These are phyloP conservation scores for Drosophila meridionalis DNA, from an alignment of 2,888 invertebrate species.

Conservation along the genomic window DNA sequence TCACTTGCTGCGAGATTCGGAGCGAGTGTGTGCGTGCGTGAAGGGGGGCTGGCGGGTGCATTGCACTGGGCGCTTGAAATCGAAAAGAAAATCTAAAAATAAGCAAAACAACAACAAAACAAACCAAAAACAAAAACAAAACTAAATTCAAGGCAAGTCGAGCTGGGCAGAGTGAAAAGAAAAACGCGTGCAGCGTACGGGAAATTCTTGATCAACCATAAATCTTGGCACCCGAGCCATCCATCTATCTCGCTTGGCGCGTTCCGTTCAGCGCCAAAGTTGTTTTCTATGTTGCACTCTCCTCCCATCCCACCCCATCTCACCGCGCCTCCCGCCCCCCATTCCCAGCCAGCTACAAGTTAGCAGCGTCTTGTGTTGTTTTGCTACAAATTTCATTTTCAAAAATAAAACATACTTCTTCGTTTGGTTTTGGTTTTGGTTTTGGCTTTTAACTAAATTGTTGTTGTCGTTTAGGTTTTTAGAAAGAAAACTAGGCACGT, in stretches of 20 bases:
- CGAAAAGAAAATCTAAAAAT: constrained; percentile 75
- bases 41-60: constrained; percentile 27
- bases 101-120: constrained; percentile 42
- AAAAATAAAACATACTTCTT: constrained; percentile 67
- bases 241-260: constrained; percentile 82
- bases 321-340: background rate
- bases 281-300: constrained; percentile 62
- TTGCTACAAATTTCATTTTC: constrained; percentile 61
- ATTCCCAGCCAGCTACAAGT: background rate
- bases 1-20: constrained; percentile 57
- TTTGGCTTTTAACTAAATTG: constrained; percentile 18
- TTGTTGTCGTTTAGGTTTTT: constrained; percentile 15
- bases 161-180: constrained; percentile 28
- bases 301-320: background rate
- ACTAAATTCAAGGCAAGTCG: constrained; percentile 31
- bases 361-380: constrained; percentile 40
- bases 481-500: constrained; percentile 29
- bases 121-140: constrained; percentile 17
- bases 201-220: constrained; percentile 83
- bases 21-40: background rate
- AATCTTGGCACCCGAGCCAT: constrained; percentile 81
- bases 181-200: constrained; percentile 70
- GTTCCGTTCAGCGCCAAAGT: constrained; percentile 76
- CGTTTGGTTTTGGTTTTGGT: constrained; percentile 43
- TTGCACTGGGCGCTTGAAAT: constrained; percentile 62